Evolutionary conservation across 1,140 invertebrate genomes (phyloP).

Genomic region (Drosophila ohnishii): DNA sequence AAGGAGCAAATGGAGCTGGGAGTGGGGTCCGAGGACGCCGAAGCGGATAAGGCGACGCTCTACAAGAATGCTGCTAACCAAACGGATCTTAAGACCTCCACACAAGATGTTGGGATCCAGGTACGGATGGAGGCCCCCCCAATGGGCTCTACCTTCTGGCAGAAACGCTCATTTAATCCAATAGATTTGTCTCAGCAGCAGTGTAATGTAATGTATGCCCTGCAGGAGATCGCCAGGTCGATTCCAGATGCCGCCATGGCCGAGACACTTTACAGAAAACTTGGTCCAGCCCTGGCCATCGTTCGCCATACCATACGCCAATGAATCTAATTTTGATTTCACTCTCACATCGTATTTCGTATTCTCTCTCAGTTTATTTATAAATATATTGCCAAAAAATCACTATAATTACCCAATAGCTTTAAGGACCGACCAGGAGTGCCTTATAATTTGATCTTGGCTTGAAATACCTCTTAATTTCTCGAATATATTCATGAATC

Average conservation of each 20-base stretch:
- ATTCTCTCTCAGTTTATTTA: conserved; percentile 10
- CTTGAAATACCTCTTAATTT: conserved; percentile 5
- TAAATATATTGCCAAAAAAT: conserved; percentile 20
- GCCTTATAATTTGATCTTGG: background rate
- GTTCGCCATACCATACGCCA: background rate
- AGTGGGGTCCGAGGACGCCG: conserved; percentile 14
- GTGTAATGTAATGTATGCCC: conserved; percentile 38
- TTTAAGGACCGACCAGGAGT: conserved; percentile 1
- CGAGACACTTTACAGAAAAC: conserved; percentile 14
- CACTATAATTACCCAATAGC: background rate
- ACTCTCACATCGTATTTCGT: background rate
- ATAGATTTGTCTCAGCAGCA: conserved; percentile 42
- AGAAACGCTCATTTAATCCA: conserved; percentile 19
- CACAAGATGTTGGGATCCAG: conserved; percentile 29
- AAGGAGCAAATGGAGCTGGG: conserved; percentile 8
- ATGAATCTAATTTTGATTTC: no score
- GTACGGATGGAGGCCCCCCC: background rate
- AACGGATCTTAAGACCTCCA: conserved; percentile 11
- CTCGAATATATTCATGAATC: conserved; percentile 14
- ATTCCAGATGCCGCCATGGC: conserved; percentile 28
- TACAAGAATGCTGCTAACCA: conserved; percentile 40
- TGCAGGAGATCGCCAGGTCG: conserved; percentile 34
- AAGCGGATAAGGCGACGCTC: conserved; percentile 12
- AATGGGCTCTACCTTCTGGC: conserved; percentile 26
- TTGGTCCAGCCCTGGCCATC: conserved; percentile 28